These are phyloP conservation scores for Phoeniculus purpureus DNA, from an alignment of 2,797 vertebrate genomes.

Conservation along the genomic window DNA sequence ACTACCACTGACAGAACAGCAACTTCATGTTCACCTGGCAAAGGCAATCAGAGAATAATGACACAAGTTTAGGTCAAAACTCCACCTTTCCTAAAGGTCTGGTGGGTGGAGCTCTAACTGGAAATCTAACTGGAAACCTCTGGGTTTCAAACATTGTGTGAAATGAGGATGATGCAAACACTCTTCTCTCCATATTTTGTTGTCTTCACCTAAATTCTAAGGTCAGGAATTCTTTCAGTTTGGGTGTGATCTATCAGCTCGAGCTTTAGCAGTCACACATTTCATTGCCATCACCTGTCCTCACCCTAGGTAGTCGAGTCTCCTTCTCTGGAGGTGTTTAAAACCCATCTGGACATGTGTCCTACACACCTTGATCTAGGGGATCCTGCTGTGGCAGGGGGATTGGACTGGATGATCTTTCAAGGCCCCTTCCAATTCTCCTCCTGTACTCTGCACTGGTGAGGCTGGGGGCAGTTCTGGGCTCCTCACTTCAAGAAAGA, in stretches of 20 bases:
- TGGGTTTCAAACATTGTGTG: no score
- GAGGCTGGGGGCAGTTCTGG: no score
- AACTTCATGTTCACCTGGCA: background rate
- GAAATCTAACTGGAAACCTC: no score
- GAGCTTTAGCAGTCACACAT: background rate
- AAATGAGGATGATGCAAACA: background rate
- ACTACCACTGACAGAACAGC: background rate
- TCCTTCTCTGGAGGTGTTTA: no score
- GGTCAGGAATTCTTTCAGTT: background rate
- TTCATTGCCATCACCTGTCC: background rate
- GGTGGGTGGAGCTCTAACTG: background rate
- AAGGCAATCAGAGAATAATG: background rate
- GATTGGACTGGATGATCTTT: no score
- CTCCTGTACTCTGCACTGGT: no score
- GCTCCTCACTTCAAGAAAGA: no score
- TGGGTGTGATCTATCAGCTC: background rate
- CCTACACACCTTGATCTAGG: no score
- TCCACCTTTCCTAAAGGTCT: background rate
- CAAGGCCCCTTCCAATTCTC: no score
- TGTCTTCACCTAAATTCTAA: background rate
- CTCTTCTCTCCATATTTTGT: background rate
- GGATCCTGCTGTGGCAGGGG: no score
- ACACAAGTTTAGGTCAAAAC: background rate
- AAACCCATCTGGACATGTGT: no score
- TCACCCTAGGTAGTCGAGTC: background rate